These are phyloP conservation scores for Gryllus longicercus DNA, from an alignment of 2,888 invertebrate genomes.

Conservation along the genomic window DNA sequence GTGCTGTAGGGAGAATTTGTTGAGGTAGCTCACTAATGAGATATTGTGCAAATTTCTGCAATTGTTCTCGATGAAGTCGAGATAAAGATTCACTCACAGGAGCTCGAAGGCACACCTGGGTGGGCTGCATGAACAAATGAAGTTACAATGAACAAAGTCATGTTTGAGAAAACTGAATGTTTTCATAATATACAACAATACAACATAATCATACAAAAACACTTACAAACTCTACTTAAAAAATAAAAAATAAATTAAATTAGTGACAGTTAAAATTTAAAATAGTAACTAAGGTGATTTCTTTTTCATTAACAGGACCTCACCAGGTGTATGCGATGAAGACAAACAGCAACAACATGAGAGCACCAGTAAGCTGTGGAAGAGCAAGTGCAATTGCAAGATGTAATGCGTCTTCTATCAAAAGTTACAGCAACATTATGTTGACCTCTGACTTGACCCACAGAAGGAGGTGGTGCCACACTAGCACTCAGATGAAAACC, in stretches of 20 bases:
- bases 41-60: conserved; percentile 99
- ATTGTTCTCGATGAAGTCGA: conserved; percentile 86
- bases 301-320: conserved; percentile 43
- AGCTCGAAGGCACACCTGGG: conserved; percentile 86
- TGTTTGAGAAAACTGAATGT: too few relatives aligned
- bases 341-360: conserved; percentile 96
- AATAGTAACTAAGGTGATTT: too few relatives aligned
- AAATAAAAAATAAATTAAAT: too few relatives aligned
- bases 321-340: conserved; percentile 94
- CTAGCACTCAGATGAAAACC: conserved; percentile 96
- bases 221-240: too few relatives aligned
- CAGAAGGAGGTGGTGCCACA: conserved; percentile 65
- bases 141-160: too few relatives aligned
- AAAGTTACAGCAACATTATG: conserved; percentile 96
- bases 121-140: conserved; percentile 58
- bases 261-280: too few relatives aligned
- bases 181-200: too few relatives aligned
- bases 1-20: conserved; percentile 96
- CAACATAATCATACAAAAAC: too few relatives aligned
- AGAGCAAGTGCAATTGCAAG: conserved; percentile 94
- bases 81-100: conserved; percentile 97
- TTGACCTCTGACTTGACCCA: conserved; percentile 59
- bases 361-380: conserved; percentile 97
- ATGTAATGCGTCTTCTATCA: conserved; percentile 91
- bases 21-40: conserved; percentile 96